Conservation (phyloP, 2,888 invertebrate species). For the Caenorhabditis zanzibari region DNA sequence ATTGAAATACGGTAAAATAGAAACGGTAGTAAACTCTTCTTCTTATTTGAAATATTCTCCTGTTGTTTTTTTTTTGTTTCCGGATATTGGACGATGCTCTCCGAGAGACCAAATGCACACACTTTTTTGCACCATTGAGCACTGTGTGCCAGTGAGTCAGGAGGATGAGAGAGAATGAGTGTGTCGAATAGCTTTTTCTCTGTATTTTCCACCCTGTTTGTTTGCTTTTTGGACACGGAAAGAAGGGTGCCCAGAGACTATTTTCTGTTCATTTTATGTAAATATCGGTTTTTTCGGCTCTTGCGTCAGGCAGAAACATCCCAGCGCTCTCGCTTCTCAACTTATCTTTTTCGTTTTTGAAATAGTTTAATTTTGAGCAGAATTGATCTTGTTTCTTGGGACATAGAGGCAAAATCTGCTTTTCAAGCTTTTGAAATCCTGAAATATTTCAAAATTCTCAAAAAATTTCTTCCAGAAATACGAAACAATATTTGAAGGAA, state of each 20-base stretch:
- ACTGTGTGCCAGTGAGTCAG: slow-evolving; percentile 33
- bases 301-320: neutral
- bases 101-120: slow-evolving; percentile 31
- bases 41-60: neutral
- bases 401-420: no score
- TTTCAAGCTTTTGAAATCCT: no score
- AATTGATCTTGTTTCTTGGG: no score
- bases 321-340: neutral
- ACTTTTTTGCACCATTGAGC: slow-evolving; percentile 42
- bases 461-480: no score
- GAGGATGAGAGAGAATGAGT: slow-evolving; percentile 33
- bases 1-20: slow-evolving; percentile 36
- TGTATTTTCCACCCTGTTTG: slow-evolving; percentile 35
- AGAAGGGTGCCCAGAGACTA: slow-evolving; percentile 12
- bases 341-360: neutral
- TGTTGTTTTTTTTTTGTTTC: slow-evolving; percentile 24
- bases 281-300: slow-evolving; percentile 38
- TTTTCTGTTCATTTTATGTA: slow-evolving; percentile 48
- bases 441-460: no score
- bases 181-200: slow-evolving; percentile 56
- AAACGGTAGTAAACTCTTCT: slow-evolving; percentile 13
- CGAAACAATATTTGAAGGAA: no score
- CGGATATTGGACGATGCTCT: slow-evolving; percentile 40
- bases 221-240: slow-evolving; percentile 53
- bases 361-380: no score